Evolutionary conservation across 53 echinoderm and acorn worm species (phyloP).

Genomic region (Actinopyga echinites): DNA sequence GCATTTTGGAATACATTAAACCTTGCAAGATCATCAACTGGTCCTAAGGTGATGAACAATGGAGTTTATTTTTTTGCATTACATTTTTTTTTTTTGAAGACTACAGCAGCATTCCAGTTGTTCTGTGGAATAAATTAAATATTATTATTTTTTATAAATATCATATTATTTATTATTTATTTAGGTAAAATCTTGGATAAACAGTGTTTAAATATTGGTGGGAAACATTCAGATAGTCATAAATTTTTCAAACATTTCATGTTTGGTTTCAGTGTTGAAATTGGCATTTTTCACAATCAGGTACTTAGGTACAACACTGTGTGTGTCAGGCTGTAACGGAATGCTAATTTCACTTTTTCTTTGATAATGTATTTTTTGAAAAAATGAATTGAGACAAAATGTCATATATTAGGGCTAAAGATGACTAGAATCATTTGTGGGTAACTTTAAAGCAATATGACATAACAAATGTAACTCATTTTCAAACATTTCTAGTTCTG

Average conservation of each 20-base stretch:
- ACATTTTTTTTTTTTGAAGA: no score
- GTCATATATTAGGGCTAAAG: not conserved
- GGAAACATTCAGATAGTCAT: slow-evolving; percentile 28
- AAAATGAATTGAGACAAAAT: no score
- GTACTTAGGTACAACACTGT: not conserved
- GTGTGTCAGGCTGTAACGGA: slow-evolving; percentile 9
- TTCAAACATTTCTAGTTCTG: not conserved
- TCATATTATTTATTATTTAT: no score
- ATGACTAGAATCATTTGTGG: not conserved
- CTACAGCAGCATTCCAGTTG: slow-evolving; percentile 14
- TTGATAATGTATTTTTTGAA: not conserved
- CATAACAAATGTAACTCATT: slow-evolving; percentile 3
- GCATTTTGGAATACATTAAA: no score
- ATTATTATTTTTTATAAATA: not conserved
- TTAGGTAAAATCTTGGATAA: slow-evolving; percentile 23
- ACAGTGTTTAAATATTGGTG: slow-evolving; percentile 9
- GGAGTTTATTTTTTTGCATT: no score
- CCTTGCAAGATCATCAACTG: no score
- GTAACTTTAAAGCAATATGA: slow-evolving; percentile 1
- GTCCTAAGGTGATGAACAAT: no score
- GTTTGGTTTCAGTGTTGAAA: slow-evolving; percentile 14
- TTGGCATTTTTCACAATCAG: not conserved
- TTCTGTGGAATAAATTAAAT: not conserved
- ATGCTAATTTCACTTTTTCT: not conserved
- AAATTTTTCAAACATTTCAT: slow-evolving; percentile 14